Evolutionary conservation across 2,888 invertebrate genomes (phyloP).

Genomic region (Corythucha ciliata): DNA sequence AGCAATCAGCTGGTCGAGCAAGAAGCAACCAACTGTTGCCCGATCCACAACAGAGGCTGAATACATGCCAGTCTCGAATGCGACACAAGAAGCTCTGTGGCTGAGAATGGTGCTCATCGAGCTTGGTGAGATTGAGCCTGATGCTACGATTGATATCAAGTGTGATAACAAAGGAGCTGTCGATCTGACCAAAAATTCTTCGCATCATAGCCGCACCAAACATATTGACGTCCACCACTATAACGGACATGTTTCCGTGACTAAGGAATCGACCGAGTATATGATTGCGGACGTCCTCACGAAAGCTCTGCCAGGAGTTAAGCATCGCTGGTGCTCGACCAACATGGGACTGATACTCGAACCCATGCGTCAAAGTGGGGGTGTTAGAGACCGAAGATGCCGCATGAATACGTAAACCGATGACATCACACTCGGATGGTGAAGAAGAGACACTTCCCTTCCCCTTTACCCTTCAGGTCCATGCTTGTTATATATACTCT

Average conservation of each 20-base stretch:
- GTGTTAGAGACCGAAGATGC: background rate
- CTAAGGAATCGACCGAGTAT: constrained; percentile 11
- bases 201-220: constrained; percentile 12
- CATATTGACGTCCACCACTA: constrained; percentile 16
- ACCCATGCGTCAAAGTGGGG: constrained; percentile 13
- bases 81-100: constrained; percentile 17
- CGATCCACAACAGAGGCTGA: constrained; percentile 17
- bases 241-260: constrained; percentile 9
- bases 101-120: constrained; percentile 14
- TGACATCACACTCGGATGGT: no score
- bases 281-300: constrained; percentile 21
- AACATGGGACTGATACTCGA: constrained; percentile 8
- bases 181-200: constrained; percentile 14
- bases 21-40: constrained; percentile 17
- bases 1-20: constrained; percentile 19
- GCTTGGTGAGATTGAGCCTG: constrained; percentile 1
- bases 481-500: background rate
- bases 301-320: constrained; percentile 12
- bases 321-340: constrained; percentile 9
- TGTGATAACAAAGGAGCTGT: constrained; percentile 21
- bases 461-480: background rate
- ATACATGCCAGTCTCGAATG: constrained; percentile 13
- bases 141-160: constrained; percentile 2
- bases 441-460: constrained; percentile 1
- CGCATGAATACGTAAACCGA: background rate